Evolutionary conservation across 2,113 vertebrate genomes (phyloP), one percentile per base, ranked within the genome.

Genomic region (Zosterops borbonicus): DNA sequence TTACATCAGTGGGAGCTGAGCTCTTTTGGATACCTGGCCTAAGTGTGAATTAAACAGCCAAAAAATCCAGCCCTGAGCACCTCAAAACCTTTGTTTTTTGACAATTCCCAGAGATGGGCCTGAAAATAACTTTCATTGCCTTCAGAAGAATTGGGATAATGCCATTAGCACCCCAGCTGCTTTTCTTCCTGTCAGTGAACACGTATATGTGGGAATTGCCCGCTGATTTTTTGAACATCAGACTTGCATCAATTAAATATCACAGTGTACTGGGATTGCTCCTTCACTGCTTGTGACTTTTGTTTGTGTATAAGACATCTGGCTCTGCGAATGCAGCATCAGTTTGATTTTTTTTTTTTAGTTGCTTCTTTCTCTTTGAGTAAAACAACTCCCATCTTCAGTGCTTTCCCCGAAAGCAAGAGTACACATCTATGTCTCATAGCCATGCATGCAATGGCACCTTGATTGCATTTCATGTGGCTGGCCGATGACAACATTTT

Each of bases 121-220:
- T 81, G 59, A 78, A 96, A 92, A 96, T 86, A 94, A 60, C 64
- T 63, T 80, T 10, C 11, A 14, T 56, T 96, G 71, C 44, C 35
- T 86, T 94, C 64, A 83, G 59, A 92, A 91, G 52, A 56, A 29
- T 27, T 80, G 21, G 50, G 89, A 76, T 95, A 94, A 95, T 92
- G 90, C 78, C 87, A 62, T 76, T 62, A 90, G 76, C 73, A 89
- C 63, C 93, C 82, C 68, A 86, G 84, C 75, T 92, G 82, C 59
- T 90, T 64, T 81, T 89, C 35, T 49, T 95, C 83, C 68, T 62
- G 11, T 19, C 8, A 11, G 39, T 37, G 79, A 95, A 59, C 37
- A 22, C 0, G 1, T 44, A n/a, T 79, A 46, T 1, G 4, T 86
- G 85, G 94, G 85, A 91, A 90, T 95, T 87, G 59, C 79, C 79